Evolutionary conservation across 2,113 vertebrate species (phyloP), one percentile per base, ranked within the genome.

Genomic region (Ictidomys tridecemlineatus): DNA sequence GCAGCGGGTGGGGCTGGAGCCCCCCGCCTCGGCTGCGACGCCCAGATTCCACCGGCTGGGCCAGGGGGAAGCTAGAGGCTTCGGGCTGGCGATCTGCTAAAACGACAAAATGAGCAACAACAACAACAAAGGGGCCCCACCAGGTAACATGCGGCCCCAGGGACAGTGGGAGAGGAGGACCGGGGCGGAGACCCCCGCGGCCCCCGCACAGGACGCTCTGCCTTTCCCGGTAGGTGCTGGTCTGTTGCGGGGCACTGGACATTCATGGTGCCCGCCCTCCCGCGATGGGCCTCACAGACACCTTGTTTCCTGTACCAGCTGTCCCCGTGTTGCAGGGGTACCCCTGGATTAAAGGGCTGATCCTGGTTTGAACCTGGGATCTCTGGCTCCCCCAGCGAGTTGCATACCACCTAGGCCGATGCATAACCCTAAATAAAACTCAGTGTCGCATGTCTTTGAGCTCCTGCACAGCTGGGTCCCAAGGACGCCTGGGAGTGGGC

Each of bases 331-430:
- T 17, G 3, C 13, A 16, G 51, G 51, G 51, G 14, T 53, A 14
- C 4, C 51, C 51, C 51, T 1, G 53, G 13, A 8, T 63, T 34
- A 24, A 42, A 17, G 95, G 95, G 94, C 89, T 97, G 73, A 2
- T 96, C 91, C 72, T 74, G 97, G 98, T 97, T 98, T 98, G 98
- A 97, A 96, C 97, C 97, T 82, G 76, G 84, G 96, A 98, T 96
- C 97, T 96, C 97, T 97, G 77, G 65, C 97, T 97, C 95, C 89
- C 97, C 79, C 94, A 98, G 94, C 84, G 63, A 98, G 95, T 97
- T 96, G 97, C 97, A 97, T 98, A 97, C 97, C 95, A 95, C 95
- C 58, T 6, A 45, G 39, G 22, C 39, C 67, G 22, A 34, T 12
- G 32, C 16, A 34, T 17, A 26, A 65, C 45, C 34, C 5, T 26